Evolutionary conservation across 2,113 vertebrate species (phyloP).

Genomic region (Ageneiosus marmoratus): DNA sequence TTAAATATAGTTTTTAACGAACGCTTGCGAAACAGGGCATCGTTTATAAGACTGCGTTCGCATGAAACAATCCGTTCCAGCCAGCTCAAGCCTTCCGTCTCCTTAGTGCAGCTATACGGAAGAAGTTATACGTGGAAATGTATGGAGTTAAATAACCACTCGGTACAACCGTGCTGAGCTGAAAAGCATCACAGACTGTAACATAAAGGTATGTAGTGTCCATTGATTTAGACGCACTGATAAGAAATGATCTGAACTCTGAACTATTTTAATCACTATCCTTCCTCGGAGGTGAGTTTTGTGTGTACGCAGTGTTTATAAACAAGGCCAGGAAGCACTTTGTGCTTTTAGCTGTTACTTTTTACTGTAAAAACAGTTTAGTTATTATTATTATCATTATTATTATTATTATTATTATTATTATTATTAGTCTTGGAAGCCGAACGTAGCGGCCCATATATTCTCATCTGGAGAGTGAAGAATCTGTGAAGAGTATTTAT

Average conservation of each 20-base stretch:
- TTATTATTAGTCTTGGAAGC: slow-evolving; percentile 41
- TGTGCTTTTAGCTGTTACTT: slow-evolving; percentile 42
- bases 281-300: background rate
- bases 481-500: slow-evolving; percentile 14
- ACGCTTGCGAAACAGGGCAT: slow-evolving; percentile 36
- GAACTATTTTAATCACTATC: too few species aligned
- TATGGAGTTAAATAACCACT: background rate
- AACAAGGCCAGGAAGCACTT: slow-evolving; percentile 32
- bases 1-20: slow-evolving; percentile 22
- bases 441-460: slow-evolving; percentile 17
- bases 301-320: background rate
- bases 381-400: background rate
- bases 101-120: background rate
- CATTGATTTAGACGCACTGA: background rate
- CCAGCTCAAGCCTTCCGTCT: background rate
- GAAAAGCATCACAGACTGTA: background rate
- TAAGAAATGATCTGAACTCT: background rate
- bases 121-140: too few species aligned
- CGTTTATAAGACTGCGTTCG: background rate
- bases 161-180: background rate
- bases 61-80: background rate
- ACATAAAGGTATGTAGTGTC: too few species aligned
- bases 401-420: background rate
- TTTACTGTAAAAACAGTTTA: slow-evolving; percentile 42
- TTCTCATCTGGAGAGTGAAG: slow-evolving; percentile 6